Evolutionary conservation across 2,888 invertebrate genomes (phyloP).

Genomic region (Arrhopalites spinosus): DNA sequence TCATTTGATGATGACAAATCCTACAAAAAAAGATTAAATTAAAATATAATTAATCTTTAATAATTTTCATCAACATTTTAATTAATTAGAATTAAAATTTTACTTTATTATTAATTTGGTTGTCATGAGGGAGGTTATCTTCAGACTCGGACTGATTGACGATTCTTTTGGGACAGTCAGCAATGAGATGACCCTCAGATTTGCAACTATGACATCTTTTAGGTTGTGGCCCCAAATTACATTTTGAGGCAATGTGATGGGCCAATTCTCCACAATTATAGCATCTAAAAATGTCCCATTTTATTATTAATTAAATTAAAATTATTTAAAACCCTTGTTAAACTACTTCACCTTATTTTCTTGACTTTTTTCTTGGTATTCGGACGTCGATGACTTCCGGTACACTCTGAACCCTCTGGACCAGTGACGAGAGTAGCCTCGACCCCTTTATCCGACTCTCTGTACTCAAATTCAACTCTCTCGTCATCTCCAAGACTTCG

Average conservation of each 20-base stretch:
- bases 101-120: background rate
- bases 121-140: background rate
- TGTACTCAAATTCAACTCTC: conserved; percentile 84
- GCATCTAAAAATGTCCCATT: conserved; percentile 73
- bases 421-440: conserved; percentile 87
- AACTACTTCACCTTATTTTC: conserved; percentile 89
- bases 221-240: conserved; percentile 83
- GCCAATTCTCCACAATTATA: conserved; percentile 93
- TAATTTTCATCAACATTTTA: background rate
- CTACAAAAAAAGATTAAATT: too few species aligned
- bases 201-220: conserved; percentile 91
- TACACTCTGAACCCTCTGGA: conserved; percentile 75
- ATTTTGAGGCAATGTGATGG: conserved; percentile 90
- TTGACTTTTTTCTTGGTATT: conserved; percentile 80
- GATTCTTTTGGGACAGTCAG: conserved; percentile 82
- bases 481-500: conserved; percentile 86
- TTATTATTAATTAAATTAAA: too few species aligned
- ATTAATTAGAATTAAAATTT: background rate
- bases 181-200: conserved; percentile 84
- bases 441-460: conserved; percentile 80
- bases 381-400: conserved; percentile 81
- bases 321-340: too few species aligned
- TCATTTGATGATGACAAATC: conserved; percentile 22
- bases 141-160: too few species aligned
- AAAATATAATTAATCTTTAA: background rate